Base-by-base conservation (phyloP, 2,797 vertebrate genomes). In the Varecia variegata region DNA sequence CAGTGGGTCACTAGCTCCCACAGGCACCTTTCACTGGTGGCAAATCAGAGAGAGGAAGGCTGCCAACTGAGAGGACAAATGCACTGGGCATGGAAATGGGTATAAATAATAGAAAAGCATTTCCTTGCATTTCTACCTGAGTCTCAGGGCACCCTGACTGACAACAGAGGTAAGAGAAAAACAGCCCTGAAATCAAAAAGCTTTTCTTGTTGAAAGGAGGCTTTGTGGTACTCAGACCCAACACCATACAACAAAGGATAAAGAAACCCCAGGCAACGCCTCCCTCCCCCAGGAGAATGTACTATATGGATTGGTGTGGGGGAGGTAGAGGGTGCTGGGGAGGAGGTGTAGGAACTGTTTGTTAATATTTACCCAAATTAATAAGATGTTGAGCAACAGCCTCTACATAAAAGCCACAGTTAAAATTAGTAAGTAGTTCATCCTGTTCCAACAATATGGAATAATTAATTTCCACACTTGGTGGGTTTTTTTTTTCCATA, bases 351-450 rank as follows among this genome's bases (percentile, higher is more conserved):
- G 67, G 90, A 47, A 74, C 93, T 52, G 65, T 38, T 81, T 95
- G 97, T 93, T 97, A 95, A 81, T 98, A 98, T 98, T 98, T 98
- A 96, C 95, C 86, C 96, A 93, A 89, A 91, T 97, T 97, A 97
- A 98, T 74, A 94, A 90, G 95, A 96, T 95, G 91, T 95, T 96
- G 90, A 97, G 88, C 95, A 95, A 85, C 85, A 94, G 93, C 80
- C 89, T 96, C 96, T 65, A 62, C 93, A 93, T 95, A 95, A 97
- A 98, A 98, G 97, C 77, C 32, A 35, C 60, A 82, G 94, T 97
- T 98, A 97, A 98, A 98, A 98, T 99, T 98, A 98, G 97, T 96
- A 98, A 97, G 98, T 97, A 96, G 97, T 97, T 98, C 95, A 70
- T 98, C 95, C 97, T 97, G 91, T 96, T 98, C 96, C 97, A 98